Conservation (phyloP, 2,888 invertebrate species). For the Volucella inflata region DNA sequence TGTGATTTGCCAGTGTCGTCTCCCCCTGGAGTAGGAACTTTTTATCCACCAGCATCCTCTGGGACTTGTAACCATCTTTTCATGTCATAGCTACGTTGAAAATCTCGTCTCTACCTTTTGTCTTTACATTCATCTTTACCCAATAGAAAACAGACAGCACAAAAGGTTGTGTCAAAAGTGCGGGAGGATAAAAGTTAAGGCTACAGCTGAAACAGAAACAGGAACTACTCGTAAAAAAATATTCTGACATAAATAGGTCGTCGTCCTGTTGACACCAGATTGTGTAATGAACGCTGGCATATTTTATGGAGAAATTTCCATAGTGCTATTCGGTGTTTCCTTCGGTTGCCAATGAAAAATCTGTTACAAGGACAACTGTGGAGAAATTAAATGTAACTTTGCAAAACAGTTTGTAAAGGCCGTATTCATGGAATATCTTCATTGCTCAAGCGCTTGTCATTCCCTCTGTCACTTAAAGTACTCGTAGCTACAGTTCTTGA, state of each 20-base stretch:
- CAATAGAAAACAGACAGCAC: conserved; percentile 11
- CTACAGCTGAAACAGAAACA: no score
- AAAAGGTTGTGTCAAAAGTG: background rate
- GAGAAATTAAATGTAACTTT: conserved; percentile 16
- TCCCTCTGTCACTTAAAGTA: no score
- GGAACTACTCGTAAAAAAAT: background rate
- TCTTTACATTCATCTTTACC: conserved; percentile 1
- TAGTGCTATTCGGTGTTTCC: background rate
- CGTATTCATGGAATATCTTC: background rate
- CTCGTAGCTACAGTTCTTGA: no score
- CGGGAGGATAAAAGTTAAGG: background rate
- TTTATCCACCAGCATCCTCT: background rate
- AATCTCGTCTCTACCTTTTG: background rate
- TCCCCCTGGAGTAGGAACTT: background rate
- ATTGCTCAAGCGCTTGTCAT: background rate
- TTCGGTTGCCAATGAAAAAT: background rate
- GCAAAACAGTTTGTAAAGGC: background rate
- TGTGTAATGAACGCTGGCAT: background rate
- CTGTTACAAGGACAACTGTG: conserved; percentile 15
- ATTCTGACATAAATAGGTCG: conserved; percentile 1
- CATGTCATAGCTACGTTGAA: background rate
- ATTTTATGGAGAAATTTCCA: conserved; percentile 7
- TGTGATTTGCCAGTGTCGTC: background rate
- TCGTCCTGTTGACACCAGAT: conserved; percentile 1
- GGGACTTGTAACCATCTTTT: conserved; percentile 12